Percentiles rank a stretch among this genome's conserved stretches.
Conservation (phyloP, 2,797 vertebrate species). For the Nothura maculosa region DNA sequence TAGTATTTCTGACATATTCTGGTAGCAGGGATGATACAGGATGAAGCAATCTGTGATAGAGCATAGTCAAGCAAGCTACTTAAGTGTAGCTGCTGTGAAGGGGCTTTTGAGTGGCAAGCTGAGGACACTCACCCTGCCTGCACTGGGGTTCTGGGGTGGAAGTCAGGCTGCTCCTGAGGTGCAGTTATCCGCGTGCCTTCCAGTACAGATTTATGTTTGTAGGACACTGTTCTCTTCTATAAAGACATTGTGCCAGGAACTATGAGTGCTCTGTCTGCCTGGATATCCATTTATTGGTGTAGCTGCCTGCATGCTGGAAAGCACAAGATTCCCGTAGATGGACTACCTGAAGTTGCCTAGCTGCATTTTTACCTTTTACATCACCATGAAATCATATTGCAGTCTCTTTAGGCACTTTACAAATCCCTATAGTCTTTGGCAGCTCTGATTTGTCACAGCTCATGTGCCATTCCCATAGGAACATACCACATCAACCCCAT, state of each 20-base stretch:
- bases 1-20: not conserved
- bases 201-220: not conserved
- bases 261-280: not conserved
- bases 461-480: no score
- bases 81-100: not conserved
- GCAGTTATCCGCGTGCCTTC: not conserved
- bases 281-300: accelerated
- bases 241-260: not conserved
- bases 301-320: not conserved
- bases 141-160: not conserved
- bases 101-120: not conserved
- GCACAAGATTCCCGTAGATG: not conserved
- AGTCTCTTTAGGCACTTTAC: not conserved
- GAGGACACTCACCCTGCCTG: not conserved
- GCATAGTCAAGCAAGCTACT: not conserved
- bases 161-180: not conserved
- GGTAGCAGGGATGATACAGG: not conserved
- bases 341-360: not conserved
- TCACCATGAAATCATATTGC: not conserved
- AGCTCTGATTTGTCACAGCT: not conserved
- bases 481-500: not conserved
- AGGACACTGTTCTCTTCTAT: not conserved
- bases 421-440: not conserved
- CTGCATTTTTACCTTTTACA: not conserved
- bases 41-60: not conserved